Evolutionary conservation across 2,113 vertebrate genomes (phyloP), one percentile per base, ranked within the genome.

Genomic region (Nothocercus nigrocapillus): DNA sequence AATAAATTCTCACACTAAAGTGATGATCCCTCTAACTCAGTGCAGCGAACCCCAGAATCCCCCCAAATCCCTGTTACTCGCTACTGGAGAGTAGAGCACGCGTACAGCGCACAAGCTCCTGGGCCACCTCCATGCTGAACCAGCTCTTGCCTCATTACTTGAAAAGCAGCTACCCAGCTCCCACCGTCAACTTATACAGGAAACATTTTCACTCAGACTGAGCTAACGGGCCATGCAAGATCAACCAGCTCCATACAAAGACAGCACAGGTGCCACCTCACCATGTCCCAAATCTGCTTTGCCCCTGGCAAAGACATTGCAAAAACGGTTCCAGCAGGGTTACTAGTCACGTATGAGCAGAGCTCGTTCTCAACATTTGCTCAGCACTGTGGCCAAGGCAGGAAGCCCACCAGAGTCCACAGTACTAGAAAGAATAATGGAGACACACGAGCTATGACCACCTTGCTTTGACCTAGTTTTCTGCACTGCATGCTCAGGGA

Each of bases 251-350:
- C 49, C 25, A 18, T 28, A 59, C 45, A 94, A 45, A 82, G 67
- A 62, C 66, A 91, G 53, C 70, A 85, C 53, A 93, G 68, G 13
- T 90, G 45, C 34, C 0, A 0, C 72, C 24, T 32, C 54, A 58
- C 45, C 21, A 18, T 0, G 49, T 28, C 67, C 24, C 59, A 78
- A 72, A 81, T 45, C 6, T 32, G 36, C 36, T 74, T 87, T 70
- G 73, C 56, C 88, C 59, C 67, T 38, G 54, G 79, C 59, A 91
- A 88, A 95, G 66, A 72, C 82, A 75, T 13, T 72, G 61, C 84
- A 78, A 92, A 93, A 38, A 56, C 44, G 69, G 40, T 1, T 82
- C 79, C 79, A 88, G 54, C 27, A 83, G 63, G 45, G 25, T 64
- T 68, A 19, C 56, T 42, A 61, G 72, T 21, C 64, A 74, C 28